Conservation (phyloP, 2,888 invertebrate species). For the Pediacus dermestoides region DNA sequence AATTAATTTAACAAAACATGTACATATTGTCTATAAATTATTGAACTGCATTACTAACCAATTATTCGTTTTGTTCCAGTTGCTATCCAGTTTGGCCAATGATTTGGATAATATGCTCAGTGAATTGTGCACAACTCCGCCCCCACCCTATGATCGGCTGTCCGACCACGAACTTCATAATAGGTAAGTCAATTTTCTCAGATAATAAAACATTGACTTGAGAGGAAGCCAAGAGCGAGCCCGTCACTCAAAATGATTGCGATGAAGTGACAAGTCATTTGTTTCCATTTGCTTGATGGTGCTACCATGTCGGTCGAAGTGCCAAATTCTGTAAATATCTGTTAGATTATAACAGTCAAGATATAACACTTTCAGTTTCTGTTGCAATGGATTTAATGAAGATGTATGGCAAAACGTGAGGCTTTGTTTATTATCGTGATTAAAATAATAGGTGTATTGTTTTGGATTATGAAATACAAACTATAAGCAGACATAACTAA, state of each 20-base stretch:
- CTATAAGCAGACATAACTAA: too few relatives aligned
- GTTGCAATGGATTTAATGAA: too few relatives aligned
- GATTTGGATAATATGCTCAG: conserved; percentile 84
- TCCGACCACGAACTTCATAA: conserved; percentile 39
- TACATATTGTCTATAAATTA: too few relatives aligned
- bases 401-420: too few relatives aligned
- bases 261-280: conserved; percentile 20
- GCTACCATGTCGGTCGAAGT: too few relatives aligned
- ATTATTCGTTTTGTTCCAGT: conserved; percentile 56
- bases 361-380: too few relatives aligned
- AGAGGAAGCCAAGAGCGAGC: conserved; percentile 12
- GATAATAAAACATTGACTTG: conserved; percentile 10
- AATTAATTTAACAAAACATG: too few relatives aligned
- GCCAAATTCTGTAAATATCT: neutral
- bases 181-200: conserved; percentile 28
- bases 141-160: conserved; percentile 43
- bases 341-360: too few relatives aligned
- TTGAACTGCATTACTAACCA: too few relatives aligned
- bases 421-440: too few relatives aligned
- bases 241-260: conserved; percentile 18
- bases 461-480: too few relatives aligned
- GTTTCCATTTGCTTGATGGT: conserved; percentile 17
- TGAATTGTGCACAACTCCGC: conserved; percentile 71
- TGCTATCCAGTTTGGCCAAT: conserved; percentile 75
- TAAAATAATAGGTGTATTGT: too few relatives aligned